Evolutionary conservation across 2,888 invertebrate species (phyloP), one percentile per base, ranked within the genome.

Genomic region (Kuschelorhynchus macadamiae): DNA sequence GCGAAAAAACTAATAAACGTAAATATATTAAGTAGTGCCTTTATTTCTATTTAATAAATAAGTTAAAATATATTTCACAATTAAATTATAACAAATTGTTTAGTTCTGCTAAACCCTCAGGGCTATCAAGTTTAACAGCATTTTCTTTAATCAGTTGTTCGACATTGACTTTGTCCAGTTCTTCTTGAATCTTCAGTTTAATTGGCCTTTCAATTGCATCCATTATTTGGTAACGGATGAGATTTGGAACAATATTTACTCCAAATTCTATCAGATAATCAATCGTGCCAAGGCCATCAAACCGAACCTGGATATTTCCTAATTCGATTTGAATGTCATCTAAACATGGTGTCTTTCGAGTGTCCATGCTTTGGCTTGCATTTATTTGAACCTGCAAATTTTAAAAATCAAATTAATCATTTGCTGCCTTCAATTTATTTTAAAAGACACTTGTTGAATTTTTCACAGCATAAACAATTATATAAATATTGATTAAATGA

Each of bases 161-260:
- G 1, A 93, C 88, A 76, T 94, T 89, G 17, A 94, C 85, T 76
- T 88, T 88, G 78, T 94, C 88, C 41, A 94, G 83, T 75, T 92
- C 91, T 74, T 90, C 89, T 78, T 93, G 92, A 2, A 94, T 85
- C 67, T 90, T 88, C 73, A 89, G 87, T 79, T 88, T 92, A 1
- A 94, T 82, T 0, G 94, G 94, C 33, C 89, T 89, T 83, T 95
- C 94, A 36, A 95, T 80, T 0, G 93, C 93, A 78, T 94, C 92
- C 89, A 94, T 92, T 67, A 95, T 93, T 83, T 95, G 94, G 80
- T 94, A 93, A 59, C 96, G 88, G 68, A 96, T 84, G 46, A 95
- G 84, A 86, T 96, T 96, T 0, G 95, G 95, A 53, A 95, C 78
- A 47, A 95, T 86, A 81, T 96, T 96, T 0, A 95, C 88, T 2